phyloP scores from a whole-genome alignment of 2,797 vertebrate species.

The Gymnothorax javanicus region DNA sequence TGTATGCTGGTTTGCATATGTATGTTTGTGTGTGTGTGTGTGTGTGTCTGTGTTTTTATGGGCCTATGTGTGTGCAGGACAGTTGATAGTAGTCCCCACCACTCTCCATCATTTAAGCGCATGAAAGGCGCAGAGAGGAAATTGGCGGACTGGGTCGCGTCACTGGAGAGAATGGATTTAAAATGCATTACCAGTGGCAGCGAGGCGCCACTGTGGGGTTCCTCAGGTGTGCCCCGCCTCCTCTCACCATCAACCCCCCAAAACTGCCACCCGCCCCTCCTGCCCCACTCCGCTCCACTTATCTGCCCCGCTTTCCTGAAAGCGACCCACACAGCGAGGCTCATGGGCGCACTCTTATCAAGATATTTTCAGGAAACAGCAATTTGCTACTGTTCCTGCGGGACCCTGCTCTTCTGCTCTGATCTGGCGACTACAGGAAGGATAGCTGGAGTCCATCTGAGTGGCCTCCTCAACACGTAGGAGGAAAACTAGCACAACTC shows the following conservation, averaged over 20 bases:
- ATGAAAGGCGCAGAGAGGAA: slow-evolving; percentile 76
- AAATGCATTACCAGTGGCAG: slow-evolving; percentile 80
- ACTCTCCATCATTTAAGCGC: slow-evolving; percentile 78
- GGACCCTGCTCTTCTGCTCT: slow-evolving; percentile 68
- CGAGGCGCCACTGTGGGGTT: slow-evolving; percentile 68
- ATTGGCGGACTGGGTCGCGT: slow-evolving; percentile 71
- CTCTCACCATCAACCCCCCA: slow-evolving; percentile 66
- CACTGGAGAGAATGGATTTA: slow-evolving; percentile 79
- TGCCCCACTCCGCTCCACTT: slow-evolving; percentile 61
- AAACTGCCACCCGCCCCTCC: slow-evolving; percentile 37
- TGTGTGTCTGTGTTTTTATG: not conserved
- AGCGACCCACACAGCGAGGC: slow-evolving; percentile 69
- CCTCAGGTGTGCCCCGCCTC: slow-evolving; percentile 70
- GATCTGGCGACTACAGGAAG: slow-evolving; percentile 56
- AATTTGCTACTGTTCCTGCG: slow-evolving; percentile 65
- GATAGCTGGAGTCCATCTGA: slow-evolving; percentile 68
- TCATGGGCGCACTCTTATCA: slow-evolving; percentile 71
- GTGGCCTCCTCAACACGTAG: slow-evolving; percentile 62
- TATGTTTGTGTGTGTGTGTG: not conserved
- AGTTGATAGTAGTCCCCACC: slow-evolving; percentile 76
- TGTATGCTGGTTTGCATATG: not conserved
- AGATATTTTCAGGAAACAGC: slow-evolving; percentile 77
- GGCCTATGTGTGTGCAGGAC: slow-evolving; percentile 65
- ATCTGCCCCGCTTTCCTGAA: slow-evolving; percentile 57
- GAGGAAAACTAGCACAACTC: slow-evolving; percentile 75